Conservation (phyloP, 2,113 vertebrate genomes). For the Pimephales promelas region DNA sequence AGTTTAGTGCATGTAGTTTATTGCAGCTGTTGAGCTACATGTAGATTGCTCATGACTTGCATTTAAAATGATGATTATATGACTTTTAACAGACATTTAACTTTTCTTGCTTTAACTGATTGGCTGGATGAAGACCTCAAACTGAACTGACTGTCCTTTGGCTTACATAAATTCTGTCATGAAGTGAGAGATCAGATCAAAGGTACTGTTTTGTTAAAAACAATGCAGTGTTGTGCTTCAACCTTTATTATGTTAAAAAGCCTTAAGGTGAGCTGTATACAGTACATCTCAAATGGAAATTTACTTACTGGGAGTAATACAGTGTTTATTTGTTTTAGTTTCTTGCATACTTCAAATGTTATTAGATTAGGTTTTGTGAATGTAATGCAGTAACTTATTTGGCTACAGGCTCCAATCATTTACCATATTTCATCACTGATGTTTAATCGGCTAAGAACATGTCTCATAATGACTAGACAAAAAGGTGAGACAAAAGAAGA, state of each 20-base stretch:
- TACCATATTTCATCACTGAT: conserved; percentile 17
- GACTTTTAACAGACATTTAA: neutral
- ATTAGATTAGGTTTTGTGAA: neutral
- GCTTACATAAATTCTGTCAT: neutral
- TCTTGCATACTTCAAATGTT: neutral
- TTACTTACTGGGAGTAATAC: neutral
- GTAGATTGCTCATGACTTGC: conserved; percentile 8
- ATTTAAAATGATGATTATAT: neutral
- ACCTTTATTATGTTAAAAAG: neutral
- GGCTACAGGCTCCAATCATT: conserved; percentile 20
- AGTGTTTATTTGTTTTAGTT: neutral
- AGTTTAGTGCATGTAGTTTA: conserved; percentile 1
- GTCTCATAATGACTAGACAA: conserved; percentile 33
- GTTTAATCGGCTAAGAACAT: neutral
- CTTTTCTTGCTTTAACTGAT: neutral
- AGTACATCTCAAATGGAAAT: neutral
- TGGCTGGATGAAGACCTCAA: neutral
- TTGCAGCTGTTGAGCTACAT: neutral
- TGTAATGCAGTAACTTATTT: conserved; percentile 19
- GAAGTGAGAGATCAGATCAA: neutral
- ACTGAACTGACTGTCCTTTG: neutral
- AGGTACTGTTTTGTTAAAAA: neutral
- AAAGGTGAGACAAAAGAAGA: neutral
- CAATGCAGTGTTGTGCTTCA: conserved; percentile 11
- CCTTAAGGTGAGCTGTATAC: neutral